Conservation (phyloP, 2,888 invertebrate species). For the Drosophila neonasuta region DNA sequence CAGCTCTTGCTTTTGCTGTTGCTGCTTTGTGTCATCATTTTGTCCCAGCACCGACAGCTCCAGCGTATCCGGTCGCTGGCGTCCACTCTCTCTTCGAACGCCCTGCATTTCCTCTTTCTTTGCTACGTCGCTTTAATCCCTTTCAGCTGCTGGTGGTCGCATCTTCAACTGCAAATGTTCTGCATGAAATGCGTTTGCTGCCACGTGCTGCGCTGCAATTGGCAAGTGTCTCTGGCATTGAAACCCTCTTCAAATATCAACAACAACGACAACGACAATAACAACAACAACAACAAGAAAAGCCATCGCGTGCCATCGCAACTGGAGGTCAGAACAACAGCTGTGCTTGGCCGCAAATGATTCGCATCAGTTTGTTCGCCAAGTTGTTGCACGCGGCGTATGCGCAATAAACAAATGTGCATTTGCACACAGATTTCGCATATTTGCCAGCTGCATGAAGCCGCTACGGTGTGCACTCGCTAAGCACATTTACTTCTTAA, state of each 20-base stretch:
- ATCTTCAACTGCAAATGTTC: constrained; percentile 18
- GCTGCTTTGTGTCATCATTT: constrained; percentile 24
- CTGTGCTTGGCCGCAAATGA: constrained; percentile 34
- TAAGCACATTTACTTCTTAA: background rate
- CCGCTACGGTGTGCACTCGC: constrained; percentile 13
- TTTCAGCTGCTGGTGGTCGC: constrained; percentile 5
- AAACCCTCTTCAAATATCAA: background rate
- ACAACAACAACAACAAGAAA: background rate
- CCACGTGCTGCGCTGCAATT: no score
- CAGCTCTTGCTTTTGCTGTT: constrained; percentile 1
- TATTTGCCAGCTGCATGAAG: constrained; percentile 1
- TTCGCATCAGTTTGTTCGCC: constrained; percentile 39
- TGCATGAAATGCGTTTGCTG: background rate
- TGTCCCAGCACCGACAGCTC: constrained; percentile 84
- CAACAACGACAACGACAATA: constrained; percentile 10
- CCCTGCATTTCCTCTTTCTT: constrained; percentile 66
- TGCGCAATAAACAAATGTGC: constrained; percentile 61
- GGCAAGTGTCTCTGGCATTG: background rate
- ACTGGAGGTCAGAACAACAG: constrained; percentile 16
- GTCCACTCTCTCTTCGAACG: constrained; percentile 36
- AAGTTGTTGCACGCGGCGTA: constrained; percentile 42
- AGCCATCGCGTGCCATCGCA: no score
- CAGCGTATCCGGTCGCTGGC: constrained; percentile 80
- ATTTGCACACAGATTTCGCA: constrained; percentile 45
- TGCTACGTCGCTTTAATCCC: background rate